phyloP scores from a whole-genome alignment of 2,888 invertebrate genomes.

The Diarsia mendica region DNA sequence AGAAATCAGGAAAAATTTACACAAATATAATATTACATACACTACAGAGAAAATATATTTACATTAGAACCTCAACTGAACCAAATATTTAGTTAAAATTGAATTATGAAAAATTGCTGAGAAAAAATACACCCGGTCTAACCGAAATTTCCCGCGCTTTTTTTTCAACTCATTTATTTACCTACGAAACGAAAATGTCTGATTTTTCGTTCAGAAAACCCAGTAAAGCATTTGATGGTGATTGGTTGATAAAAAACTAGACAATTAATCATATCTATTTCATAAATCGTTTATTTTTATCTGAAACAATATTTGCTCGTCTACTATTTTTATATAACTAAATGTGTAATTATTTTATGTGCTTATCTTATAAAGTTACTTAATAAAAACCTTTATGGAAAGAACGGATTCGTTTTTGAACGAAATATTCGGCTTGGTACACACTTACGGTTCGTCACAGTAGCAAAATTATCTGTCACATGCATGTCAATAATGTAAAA shows the following conservation, averaged over 20 bases:
- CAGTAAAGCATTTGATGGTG: background rate
- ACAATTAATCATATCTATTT: background rate
- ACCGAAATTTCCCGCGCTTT: too few relatives aligned
- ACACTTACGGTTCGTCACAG: background rate
- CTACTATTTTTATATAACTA: background rate
- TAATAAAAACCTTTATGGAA: background rate
- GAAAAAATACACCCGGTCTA: too few relatives aligned
- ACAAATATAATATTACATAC: too few relatives aligned
- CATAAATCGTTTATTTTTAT: background rate
- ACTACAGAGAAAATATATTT: too few relatives aligned
- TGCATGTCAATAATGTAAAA: constrained; percentile 29
- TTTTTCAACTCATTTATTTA: constrained; percentile 76
- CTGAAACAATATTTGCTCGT: background rate
- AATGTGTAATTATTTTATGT: background rate
- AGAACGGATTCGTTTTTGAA: background rate
- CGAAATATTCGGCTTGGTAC: background rate
- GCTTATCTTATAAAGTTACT: background rate
- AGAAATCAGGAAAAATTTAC: too few relatives aligned
- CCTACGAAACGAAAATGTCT: constrained; percentile 72
- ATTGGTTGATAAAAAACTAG: background rate
- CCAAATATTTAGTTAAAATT: too few relatives aligned
- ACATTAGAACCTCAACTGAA: too few relatives aligned
- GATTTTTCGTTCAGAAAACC: constrained; percentile 65
- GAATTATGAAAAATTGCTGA: too few relatives aligned
- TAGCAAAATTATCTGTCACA: constrained; percentile 14